phyloP scores from a whole-genome alignment of 2,797 vertebrate genomes.

The Rhadinocentrus ornatus region DNA sequence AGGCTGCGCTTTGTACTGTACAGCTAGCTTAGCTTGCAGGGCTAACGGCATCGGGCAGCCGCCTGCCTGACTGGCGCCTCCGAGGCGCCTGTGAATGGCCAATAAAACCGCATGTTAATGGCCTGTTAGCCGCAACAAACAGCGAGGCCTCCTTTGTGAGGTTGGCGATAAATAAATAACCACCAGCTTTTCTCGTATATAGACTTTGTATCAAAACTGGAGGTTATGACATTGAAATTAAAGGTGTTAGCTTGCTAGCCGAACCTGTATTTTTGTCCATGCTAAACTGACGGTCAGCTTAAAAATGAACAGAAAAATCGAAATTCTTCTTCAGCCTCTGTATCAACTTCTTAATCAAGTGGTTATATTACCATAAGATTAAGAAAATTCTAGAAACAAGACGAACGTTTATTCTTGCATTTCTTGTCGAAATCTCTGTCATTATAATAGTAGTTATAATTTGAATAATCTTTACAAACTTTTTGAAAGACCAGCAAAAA shows the following conservation, averaged over 20 bases:
- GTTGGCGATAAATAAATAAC: not conserved
- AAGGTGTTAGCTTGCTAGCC: slow-evolving; percentile 2
- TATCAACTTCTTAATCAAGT: not conserved
- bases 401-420: no score
- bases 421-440: not conserved
- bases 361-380: not conserved
- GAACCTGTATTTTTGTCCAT: not conserved
- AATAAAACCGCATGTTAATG: slow-evolving; percentile 52
- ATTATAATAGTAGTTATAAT: not conserved
- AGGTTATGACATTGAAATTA: slow-evolving; percentile 22
- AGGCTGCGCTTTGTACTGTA: slow-evolving; percentile 48
- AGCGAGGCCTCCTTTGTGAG: not conserved
- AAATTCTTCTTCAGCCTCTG: not conserved
- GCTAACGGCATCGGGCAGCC: slow-evolving; percentile 60
- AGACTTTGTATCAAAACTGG: not conserved
- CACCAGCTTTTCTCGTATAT: not conserved
- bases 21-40: slow-evolving; percentile 50
- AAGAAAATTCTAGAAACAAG: not conserved
- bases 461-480: slow-evolving; percentile 7
- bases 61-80: slow-evolving; percentile 68
- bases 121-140: slow-evolving; percentile 38
- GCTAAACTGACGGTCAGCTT: slow-evolving; percentile 11
- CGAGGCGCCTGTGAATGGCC: slow-evolving; percentile 52
- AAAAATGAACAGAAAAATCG: slow-evolving; percentile 1
- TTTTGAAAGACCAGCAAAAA: slow-evolving; percentile 7